Conservation (phyloP, 2,113 vertebrate species). For the Castor canadensis region DNA sequence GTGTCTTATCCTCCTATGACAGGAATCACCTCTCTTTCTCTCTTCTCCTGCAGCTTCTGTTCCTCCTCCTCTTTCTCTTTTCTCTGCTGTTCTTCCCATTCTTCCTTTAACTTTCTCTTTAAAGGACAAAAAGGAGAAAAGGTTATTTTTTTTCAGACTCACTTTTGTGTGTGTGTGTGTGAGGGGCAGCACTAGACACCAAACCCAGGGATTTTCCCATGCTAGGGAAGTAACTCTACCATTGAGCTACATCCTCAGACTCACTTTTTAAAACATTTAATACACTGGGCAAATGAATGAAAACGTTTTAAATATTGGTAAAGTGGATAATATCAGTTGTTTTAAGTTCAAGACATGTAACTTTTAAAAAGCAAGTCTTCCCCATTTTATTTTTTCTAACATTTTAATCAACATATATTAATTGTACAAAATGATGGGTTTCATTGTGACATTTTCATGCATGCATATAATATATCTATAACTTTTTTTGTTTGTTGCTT, state of each 20-base stretch:
- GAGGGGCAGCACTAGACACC: too few species aligned
- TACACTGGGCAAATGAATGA: neutral
- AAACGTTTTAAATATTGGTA: neutral
- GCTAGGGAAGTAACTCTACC: too few species aligned
- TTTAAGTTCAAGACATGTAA: neutral
- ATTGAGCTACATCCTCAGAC: neutral
- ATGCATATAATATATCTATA: neutral
- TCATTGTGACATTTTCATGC: too few species aligned
- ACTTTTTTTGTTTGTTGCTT: neutral
- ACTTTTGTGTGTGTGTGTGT: too few species aligned
- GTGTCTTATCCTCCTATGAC: conserved; percentile 90
- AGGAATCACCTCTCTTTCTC: conserved; percentile 97
- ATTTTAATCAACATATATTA: too few species aligned
- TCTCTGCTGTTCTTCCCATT: conserved; percentile 95
- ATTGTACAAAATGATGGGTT: too few species aligned
- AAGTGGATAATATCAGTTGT: neutral
- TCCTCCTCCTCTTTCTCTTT: conserved; percentile 91
- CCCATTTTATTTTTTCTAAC: too few species aligned
- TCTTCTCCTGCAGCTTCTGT: conserved; percentile 92
- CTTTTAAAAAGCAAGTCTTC: neutral
- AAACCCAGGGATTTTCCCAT: too few species aligned
- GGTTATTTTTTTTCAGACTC: neutral
- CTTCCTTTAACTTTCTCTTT: conserved; percentile 94
- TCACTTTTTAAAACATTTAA: neutral
- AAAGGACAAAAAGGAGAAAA: conserved; percentile 23